Evolutionary conservation across 2,888 invertebrate species (phyloP).

Genomic region (Chaetogeoica ovagalla): DNA sequence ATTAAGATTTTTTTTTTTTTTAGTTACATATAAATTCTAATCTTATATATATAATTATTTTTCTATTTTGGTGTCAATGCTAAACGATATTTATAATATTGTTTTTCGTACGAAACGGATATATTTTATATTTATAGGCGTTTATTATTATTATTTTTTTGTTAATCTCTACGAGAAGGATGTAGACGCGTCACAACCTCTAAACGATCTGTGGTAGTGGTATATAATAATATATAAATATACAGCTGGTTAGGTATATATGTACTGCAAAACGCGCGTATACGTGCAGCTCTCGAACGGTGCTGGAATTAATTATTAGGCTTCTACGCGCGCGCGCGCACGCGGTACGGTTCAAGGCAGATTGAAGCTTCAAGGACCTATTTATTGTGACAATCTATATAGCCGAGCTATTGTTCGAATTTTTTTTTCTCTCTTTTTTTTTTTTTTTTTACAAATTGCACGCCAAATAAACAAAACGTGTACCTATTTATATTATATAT

Average conservation of each 20-base stretch:
- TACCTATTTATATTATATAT: not conserved
- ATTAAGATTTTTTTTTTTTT: no score
- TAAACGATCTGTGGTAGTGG: not conserved
- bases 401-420: conserved; percentile 44
- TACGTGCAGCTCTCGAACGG: conserved; percentile 28
- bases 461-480: conserved; percentile 46
- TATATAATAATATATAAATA: conserved; percentile 20
- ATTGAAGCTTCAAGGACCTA: conserved; percentile 51
- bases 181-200: conserved; percentile 50
- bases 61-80: conserved; percentile 24
- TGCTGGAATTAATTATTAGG: conserved; percentile 52
- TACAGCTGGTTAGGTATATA: not conserved
- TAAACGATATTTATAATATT: conserved; percentile 4
- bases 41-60: no score
- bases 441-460: conserved; percentile 5
- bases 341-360: conserved; percentile 49
- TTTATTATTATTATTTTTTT: not conserved
- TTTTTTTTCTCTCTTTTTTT: conserved; percentile 3
- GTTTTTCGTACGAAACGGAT: not conserved
- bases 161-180: conserved; percentile 27
- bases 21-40: no score
- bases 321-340: not conserved
- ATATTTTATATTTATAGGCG: not conserved
- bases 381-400: conserved; percentile 48
- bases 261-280: not conserved